Conservation (phyloP, 1,140 invertebrate species). For the Meloidogyne exigua region DNA sequence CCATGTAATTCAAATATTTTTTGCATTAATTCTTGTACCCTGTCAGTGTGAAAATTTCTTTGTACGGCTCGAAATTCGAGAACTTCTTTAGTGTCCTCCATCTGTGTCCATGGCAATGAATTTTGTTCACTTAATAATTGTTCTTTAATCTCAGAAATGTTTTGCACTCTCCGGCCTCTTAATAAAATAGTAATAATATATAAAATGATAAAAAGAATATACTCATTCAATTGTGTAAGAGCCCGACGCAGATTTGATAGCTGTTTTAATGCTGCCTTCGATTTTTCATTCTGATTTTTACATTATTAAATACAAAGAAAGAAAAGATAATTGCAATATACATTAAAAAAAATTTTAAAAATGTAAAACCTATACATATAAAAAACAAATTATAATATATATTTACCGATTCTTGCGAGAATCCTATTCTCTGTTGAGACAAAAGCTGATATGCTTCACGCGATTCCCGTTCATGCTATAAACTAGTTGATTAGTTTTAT, state of each 20-base stretch:
- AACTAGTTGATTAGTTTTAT: neutral
- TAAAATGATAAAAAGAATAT: neutral
- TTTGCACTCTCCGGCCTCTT: constrained; percentile 18
- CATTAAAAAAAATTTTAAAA: too few relatives aligned
- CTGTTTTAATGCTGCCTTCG: neutral
- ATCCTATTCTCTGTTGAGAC: neutral
- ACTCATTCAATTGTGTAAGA: constrained; percentile 18
- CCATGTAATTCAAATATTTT: constrained; percentile 27
- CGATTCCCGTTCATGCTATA: constrained; percentile 35
- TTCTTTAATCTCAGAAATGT: constrained; percentile 12
- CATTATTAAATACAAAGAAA: too few relatives aligned
- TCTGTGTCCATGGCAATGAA: constrained; percentile 27
- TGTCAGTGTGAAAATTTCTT: constrained; percentile 22
- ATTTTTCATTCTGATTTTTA: neutral
- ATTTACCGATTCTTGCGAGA: neutral
- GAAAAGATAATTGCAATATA: neutral
- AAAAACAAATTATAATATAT: too few relatives aligned
- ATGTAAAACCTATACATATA: too few relatives aligned
- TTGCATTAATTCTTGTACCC: constrained; percentile 21
- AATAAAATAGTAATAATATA: neutral
- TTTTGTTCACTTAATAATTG: constrained; percentile 1
- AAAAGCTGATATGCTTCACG: constrained; percentile 22
- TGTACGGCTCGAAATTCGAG: constrained; percentile 30
- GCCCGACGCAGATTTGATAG: constrained; percentile 4
- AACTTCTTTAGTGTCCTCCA: constrained; percentile 25